Evolutionary conservation across 2,888 invertebrate species (phyloP), one percentile per base, ranked within the genome.

Genomic region (Hirtodrosophila cameraria): DNA sequence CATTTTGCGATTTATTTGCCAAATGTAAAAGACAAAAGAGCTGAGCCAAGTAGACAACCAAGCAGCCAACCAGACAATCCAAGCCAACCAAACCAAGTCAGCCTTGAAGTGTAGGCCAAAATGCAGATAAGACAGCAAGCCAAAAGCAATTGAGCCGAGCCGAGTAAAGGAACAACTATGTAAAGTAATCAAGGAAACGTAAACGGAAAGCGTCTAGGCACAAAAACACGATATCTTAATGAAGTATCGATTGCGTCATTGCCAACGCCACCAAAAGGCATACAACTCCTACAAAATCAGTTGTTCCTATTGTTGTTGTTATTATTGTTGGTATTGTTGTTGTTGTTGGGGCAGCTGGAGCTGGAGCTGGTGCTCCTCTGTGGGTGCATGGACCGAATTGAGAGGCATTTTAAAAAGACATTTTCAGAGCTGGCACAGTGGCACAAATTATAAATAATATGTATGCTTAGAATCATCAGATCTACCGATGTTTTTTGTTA

Each of bases 161-260:
- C 53, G 58, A 52, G 46, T 36, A 36, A 49, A 50, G 53, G 57
- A 68, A 68, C 61, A 84, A 86, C 87, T 82, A 78, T 86, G 82
- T 86, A 87, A 86, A 81, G 86, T 87, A 86, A 86, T 86, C 86
- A 86, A 86, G 88, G 87, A 86, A 86, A 88, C 87, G 87, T 84
- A 81, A 87, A 86, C 86, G 88, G 86, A 88, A 86, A 81, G 75
- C 70, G 84, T 83, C 86, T 81, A 86, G 79, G 87, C 87, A 83
- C 70, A 73, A 76, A 77, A 86, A 81, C 88, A 86, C 86, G 87
- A 79, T 84, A 84, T 88, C 80, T 82, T 82, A 86, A 78, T 82
- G 85, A 80, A 80, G 84, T 71, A 78, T 86, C 80, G 88, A 88
- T 79, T 80, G 78, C 76, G 53, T 67, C 69, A 70, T 57, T 68